These are phyloP conservation scores for Oriolus oriolus DNA, from an alignment of 2,113 vertebrate genomes.

Conservation along the genomic window DNA sequence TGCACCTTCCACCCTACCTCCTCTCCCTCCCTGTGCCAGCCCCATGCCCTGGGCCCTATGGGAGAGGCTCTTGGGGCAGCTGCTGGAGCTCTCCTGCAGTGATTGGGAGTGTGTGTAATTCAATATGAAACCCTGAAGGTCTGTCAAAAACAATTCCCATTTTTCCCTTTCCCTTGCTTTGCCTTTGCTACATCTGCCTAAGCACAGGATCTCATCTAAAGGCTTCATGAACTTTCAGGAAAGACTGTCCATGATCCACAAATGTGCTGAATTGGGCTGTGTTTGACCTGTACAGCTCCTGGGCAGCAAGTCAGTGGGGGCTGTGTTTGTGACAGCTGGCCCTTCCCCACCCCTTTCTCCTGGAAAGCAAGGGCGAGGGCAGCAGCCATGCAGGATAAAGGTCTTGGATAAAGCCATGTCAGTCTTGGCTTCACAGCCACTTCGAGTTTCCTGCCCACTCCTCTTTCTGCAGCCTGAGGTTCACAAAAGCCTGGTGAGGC, in stretches of 20 bases:
- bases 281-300: neutral
- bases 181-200: neutral
- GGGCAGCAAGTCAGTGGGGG: neutral
- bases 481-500: neutral
- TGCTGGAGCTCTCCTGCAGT: neutral
- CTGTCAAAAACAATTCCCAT: neutral
- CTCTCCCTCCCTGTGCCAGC: neutral
- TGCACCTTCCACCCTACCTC: neutral
- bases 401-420: neutral
- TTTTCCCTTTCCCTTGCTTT: neutral
- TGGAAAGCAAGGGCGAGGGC: neutral
- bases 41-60: neutral
- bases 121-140: neutral
- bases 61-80: neutral
- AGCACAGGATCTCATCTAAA: neutral
- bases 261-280: neutral
- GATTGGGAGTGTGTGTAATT: neutral
- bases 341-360: neutral
- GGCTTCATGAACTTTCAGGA: neutral
- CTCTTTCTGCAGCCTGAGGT: neutral
- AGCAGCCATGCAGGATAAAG: neutral
- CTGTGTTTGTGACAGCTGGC: neutral
- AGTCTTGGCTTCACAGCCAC: neutral
- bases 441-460: neutral
- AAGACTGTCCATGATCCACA: neutral